Base-by-base conservation (phyloP, 2,797 vertebrate genomes). In the Notolepis coatsorum region DNA sequence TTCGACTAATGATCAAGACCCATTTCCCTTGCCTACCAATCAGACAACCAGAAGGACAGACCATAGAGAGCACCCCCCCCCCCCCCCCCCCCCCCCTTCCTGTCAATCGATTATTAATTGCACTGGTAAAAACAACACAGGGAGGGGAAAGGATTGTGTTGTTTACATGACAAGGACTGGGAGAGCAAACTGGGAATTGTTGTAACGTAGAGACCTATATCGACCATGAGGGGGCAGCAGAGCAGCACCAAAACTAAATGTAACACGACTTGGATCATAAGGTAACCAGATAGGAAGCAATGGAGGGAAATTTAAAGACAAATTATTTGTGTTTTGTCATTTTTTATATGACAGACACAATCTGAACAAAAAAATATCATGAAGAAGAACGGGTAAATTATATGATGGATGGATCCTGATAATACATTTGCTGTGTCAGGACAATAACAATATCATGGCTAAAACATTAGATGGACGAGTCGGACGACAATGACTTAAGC, bases 141-240 rank as follows among this genome's bases (percentile, higher is more conserved):
- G 2, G 6, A 43, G 31, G 43, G 20, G 24, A 54, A 38, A 51
- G 25, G 37, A 3, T 13, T 24, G 25, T 57, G 45, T 68, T 21
- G 47, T 35, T 33, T 13, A 18, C 46, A 28, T 48, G n/a, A n/a
- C 25, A 15, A 47, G 23, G 1, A 47, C 13, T 47, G 13, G 4
- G 15, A 27, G 4, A 7, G n/a, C n/a, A 2, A 31, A 17, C 5
- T 27, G 17, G 39, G 6, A 5, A 45, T 39, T 33, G n/a, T 20
- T 1, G 52, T 7, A 38, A 3, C 39, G 25, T 6, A 61, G 5
- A 35, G 25, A 1, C 1, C 15, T n/a, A 63, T 7, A 18, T 1
- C 28, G 20, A 55, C 82, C 88, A 89, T 50, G 74, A 38, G 77
- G 50, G 71, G 88, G 81, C 31, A 80, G 78, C 75, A 88, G 57